Conservation (phyloP, 2,888 invertebrate genomes). For the Chloromyia formosa region DNA sequence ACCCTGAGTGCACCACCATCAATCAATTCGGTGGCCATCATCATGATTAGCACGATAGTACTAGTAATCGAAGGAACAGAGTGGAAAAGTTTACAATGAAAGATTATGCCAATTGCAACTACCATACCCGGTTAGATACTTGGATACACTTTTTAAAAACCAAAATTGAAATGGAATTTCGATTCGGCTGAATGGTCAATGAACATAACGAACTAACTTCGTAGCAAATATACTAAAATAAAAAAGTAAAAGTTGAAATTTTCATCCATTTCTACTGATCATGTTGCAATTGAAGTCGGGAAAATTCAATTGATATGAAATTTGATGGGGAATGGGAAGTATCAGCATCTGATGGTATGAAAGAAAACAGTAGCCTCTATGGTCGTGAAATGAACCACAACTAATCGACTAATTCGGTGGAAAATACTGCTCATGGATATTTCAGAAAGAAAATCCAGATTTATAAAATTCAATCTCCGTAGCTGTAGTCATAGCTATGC, state of each 20-base stretch:
- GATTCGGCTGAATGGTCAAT: constrained; percentile 35
- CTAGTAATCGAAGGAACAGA: neutral
- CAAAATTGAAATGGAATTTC: constrained; percentile 28
- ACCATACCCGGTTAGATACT: neutral
- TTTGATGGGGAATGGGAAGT: neutral
- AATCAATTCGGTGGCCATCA: too few species aligned
- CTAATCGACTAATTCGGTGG: too few species aligned
- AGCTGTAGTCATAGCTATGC: too few species aligned
- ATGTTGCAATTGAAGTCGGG: neutral
- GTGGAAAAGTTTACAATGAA: neutral
- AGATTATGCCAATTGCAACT: neutral
- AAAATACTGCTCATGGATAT: too few species aligned
- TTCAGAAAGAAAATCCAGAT: too few species aligned
- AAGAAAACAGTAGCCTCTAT: too few species aligned
- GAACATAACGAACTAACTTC: neutral
- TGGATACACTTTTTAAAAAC: neutral
- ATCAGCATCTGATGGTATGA: too few species aligned
- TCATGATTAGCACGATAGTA: too few species aligned
- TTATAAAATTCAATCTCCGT: too few species aligned
- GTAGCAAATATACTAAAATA: neutral
- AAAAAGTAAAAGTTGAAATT: constrained; percentile 39
- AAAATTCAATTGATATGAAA: neutral
- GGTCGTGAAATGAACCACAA: too few species aligned
- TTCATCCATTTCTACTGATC: constrained; percentile 7
- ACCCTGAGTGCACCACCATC: too few species aligned